Evolutionary conservation across 2,888 invertebrate species (phyloP).

Genomic region (Ramazzottius varieornatus): DNA sequence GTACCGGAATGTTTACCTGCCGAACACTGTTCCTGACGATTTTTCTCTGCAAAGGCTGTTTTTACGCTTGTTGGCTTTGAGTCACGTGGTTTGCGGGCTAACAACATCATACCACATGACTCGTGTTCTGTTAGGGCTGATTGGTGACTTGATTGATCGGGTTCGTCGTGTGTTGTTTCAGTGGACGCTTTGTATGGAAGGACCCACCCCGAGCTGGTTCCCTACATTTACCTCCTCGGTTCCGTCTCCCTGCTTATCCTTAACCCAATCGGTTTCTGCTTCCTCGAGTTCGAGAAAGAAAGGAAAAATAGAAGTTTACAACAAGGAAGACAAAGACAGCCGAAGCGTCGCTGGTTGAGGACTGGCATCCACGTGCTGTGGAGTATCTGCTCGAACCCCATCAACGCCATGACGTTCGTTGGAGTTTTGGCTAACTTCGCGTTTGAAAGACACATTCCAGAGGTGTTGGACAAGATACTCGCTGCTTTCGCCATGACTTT

Average conservation of each 20-base stretch:
- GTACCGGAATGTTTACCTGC: no score
- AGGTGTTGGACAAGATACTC: constrained; percentile 9
- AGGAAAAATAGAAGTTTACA: constrained; percentile 15
- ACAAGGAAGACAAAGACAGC: background rate
- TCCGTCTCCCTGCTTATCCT: constrained; percentile 72
- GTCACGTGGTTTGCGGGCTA: no score
- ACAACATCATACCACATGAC: no score
- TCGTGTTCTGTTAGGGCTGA: no score
- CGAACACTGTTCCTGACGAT: background rate
- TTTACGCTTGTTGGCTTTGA: no score
- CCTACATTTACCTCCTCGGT: constrained; percentile 70
- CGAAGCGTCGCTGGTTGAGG: background rate
- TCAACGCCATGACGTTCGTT: constrained; percentile 5
- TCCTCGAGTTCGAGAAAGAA: constrained; percentile 53
- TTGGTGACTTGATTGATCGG: no score
- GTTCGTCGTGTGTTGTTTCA: constrained; percentile 26
- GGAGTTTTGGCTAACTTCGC: constrained; percentile 33
- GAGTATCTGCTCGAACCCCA: background rate
- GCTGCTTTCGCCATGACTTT: constrained; percentile 34
- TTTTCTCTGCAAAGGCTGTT: background rate
- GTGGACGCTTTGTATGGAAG: constrained; percentile 57
- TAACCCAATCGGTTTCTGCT: constrained; percentile 64
- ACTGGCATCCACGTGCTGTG: constrained; percentile 5
- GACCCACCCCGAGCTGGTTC: constrained; percentile 61
- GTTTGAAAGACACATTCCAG: constrained; percentile 9